Evolutionary conservation across 2,797 vertebrate genomes (phyloP).

Genomic region (Epinephelus awoara): DNA sequence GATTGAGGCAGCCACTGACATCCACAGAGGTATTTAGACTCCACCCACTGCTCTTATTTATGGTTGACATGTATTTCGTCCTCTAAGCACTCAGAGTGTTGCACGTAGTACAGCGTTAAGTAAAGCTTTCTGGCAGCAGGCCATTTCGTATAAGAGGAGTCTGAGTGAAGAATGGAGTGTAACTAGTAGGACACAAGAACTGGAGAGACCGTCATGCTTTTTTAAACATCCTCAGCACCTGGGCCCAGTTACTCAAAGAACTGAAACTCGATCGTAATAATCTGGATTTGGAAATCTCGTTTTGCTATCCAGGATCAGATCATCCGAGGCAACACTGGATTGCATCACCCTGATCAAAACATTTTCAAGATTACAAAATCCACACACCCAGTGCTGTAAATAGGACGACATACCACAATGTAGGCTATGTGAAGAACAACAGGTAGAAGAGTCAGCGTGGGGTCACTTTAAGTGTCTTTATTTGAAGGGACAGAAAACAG

Average conservation of each 20-base stretch:
- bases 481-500: no score
- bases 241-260: background rate
- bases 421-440: no score
- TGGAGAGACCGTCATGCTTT: background rate
- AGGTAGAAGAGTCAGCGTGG: no score
- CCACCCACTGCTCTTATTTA: constrained; percentile 3
- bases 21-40: background rate
- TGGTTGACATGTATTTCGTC: constrained; percentile 10
- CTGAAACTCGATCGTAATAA: no score
- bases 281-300: no score
- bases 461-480: no score
- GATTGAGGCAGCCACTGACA: constrained; percentile 14
- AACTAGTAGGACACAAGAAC: background rate
- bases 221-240: constrained; percentile 5
- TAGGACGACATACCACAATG: no score
- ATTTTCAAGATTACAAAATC: no score
- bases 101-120: background rate
- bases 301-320: no score
- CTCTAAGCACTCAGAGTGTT: constrained; percentile 17
- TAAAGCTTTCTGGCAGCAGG: constrained; percentile 28
- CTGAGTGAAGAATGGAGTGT: constrained; percentile 4
- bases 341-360: no score
- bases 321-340: no score
- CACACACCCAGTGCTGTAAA: no score
- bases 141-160: constrained; percentile 15